These are phyloP conservation scores for Latrodectus hesperus DNA, from an alignment of 2,888 invertebrate genomes.

Conservation along the genomic window DNA sequence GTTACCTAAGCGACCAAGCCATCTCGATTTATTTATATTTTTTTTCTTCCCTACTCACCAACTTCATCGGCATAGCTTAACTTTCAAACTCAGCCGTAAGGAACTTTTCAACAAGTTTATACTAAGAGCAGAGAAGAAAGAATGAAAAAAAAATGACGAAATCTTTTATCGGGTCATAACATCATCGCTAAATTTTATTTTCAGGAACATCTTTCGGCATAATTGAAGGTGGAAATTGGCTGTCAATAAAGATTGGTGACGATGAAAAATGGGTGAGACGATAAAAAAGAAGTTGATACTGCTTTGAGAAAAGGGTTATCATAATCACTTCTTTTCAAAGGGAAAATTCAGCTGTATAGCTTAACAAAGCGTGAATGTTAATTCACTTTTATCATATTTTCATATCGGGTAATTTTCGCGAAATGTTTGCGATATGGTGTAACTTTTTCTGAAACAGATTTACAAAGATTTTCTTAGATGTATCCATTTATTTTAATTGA, in stretches of 20 bases:
- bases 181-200: not conserved
- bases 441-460: too few relatives aligned
- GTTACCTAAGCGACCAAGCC: constrained; percentile 25
- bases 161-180: not conserved
- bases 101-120: constrained; percentile 1
- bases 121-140: not conserved
- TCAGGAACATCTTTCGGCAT: not conserved
- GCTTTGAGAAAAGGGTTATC: too few relatives aligned
- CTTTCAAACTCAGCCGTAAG: not conserved
- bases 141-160: not conserved
- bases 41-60: not conserved
- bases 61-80: not conserved
- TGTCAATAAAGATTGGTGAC: not conserved
- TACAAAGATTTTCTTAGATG: too few relatives aligned
- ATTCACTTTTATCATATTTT: too few relatives aligned
- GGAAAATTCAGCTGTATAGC: too few relatives aligned
- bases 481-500: too few relatives aligned
- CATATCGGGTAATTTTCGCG: too few relatives aligned
- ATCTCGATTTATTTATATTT: not conserved
- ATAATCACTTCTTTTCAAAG: too few relatives aligned
- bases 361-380: too few relatives aligned
- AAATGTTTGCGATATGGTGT: too few relatives aligned
- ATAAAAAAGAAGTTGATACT: not conserved
- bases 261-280: not conserved
- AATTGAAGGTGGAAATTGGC: not conserved